A percentile compares a stretch with the other conserved stretches of the same genome.
phyloP scores from a whole-genome alignment of 2,888 invertebrate species.

The Tetragonula carbonaria region DNA sequence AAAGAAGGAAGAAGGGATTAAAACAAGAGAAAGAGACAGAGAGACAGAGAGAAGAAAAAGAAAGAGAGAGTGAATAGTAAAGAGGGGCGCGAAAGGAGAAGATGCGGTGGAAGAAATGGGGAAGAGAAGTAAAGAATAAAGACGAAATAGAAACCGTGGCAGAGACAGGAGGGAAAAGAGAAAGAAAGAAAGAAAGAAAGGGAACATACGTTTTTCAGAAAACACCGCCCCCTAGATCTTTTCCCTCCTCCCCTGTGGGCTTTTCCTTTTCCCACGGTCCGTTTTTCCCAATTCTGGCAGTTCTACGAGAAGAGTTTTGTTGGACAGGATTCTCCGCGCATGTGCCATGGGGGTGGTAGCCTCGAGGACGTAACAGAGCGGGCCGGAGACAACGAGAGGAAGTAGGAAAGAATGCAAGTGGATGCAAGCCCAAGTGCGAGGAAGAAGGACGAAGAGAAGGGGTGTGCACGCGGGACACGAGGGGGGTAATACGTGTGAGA shows the following conservation, averaged over 20 bases:
- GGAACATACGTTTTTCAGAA: slow-evolving; percentile 43
- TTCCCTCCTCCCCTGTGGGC: neutral
- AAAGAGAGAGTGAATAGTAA: neutral
- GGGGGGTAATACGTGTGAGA: slow-evolving; percentile 53
- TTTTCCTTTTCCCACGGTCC: slow-evolving; percentile 49
- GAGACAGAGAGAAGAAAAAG: neutral
- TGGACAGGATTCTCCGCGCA: slow-evolving; percentile 48
- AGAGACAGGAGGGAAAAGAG: neutral
- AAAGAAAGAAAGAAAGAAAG: neutral
- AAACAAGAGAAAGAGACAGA: neutral
- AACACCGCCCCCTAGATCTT: slow-evolving; percentile 29
- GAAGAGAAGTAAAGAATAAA: neutral
- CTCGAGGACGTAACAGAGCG: slow-evolving; percentile 51
- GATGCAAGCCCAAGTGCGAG: slow-evolving; percentile 11
- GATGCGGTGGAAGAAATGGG: neutral
- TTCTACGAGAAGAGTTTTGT: slow-evolving; percentile 51
- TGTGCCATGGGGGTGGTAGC: slow-evolving; percentile 51
- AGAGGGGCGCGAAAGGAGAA: neutral
- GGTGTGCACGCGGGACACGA: slow-evolving; percentile 5
- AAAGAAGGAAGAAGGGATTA: neutral
- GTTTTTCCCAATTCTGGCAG: slow-evolving; percentile 58
- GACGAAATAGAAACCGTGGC: no score
- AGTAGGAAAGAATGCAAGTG: slow-evolving; percentile 30
- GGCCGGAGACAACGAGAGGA: slow-evolving; percentile 52
- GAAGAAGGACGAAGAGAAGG: slow-evolving; percentile 38